Conservation (phyloP, 2,888 invertebrate species). For the Oeneis ivallda region DNA sequence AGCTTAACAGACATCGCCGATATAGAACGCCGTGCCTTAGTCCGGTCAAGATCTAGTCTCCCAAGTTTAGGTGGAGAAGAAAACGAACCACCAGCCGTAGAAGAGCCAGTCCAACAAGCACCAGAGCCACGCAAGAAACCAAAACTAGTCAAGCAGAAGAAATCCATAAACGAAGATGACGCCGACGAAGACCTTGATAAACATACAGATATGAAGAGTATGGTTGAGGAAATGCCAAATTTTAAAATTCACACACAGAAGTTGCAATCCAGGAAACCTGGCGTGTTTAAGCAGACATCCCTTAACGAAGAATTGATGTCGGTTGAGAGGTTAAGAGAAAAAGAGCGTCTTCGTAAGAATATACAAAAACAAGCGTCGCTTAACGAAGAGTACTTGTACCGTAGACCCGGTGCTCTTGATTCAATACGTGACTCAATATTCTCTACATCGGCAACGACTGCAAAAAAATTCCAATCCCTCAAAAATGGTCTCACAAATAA, state of each 20-base stretch:
- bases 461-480: slow-evolving; percentile 88
- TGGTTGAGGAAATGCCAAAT: slow-evolving; percentile 85
- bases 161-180: slow-evolving; percentile 89
- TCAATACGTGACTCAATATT: slow-evolving; percentile 88
- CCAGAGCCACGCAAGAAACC: slow-evolving; percentile 84
- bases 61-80: slow-evolving; percentile 83
- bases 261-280: slow-evolving; percentile 77
- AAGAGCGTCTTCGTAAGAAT: slow-evolving; percentile 89
- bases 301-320: slow-evolving; percentile 95
- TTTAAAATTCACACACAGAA: slow-evolving; percentile 80
- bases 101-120: slow-evolving; percentile 51
- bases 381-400: slow-evolving; percentile 92
- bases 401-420: slow-evolving; percentile 84
- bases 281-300: slow-evolving; percentile 90
- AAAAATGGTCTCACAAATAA: slow-evolving; percentile 92
- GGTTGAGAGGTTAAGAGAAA: slow-evolving; percentile 90
- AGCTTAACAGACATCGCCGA: slow-evolving; percentile 92
- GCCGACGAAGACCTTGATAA: slow-evolving; percentile 84
- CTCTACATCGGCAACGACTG: slow-evolving; percentile 85
- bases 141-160: slow-evolving; percentile 92
- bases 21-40: slow-evolving; percentile 86
- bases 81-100: slow-evolving; percentile 53
- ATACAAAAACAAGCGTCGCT: slow-evolving; percentile 94
- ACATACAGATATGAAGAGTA: slow-evolving; percentile 86
- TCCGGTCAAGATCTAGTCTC: slow-evolving; percentile 88